These are phyloP conservation scores for Sycobia sp. DNA, from an alignment of 1,140 invertebrate genomes.

Conservation along the genomic window DNA sequence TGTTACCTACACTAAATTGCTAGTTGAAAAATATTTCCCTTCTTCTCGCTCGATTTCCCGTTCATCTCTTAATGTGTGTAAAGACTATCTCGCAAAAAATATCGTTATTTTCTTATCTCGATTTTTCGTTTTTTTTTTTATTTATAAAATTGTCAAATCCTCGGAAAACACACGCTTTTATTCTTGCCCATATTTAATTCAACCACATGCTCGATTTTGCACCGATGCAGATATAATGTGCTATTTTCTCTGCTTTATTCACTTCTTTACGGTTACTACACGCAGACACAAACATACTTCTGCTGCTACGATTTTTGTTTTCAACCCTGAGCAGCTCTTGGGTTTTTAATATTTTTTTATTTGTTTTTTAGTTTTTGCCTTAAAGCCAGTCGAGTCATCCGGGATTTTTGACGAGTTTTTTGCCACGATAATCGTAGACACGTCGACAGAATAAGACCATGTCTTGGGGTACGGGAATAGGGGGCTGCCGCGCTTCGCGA, in stretches of 20 bases:
- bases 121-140: conserved; percentile 35
- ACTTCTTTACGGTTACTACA: conserved; percentile 31
- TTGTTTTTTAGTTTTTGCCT: background rate
- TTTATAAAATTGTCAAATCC: conserved; percentile 49
- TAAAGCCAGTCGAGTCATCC: conserved; percentile 61
- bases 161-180: conserved; percentile 25
- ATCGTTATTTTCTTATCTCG: conserved; percentile 48
- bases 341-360: conserved; percentile 5
- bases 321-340: conserved; percentile 14
- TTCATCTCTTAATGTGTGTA: conserved; percentile 37
- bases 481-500: conserved; percentile 67
- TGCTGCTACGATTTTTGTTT: background rate
- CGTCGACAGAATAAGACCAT: conserved; percentile 92
- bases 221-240: conserved; percentile 19
- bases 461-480: conserved; percentile 76
- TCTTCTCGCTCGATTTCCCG: background rate
- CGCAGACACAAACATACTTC: conserved; percentile 11
- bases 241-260: conserved; percentile 18
- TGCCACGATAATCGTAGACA: conserved; percentile 92
- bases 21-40: conserved; percentile 35
- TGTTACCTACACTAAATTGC: conserved; percentile 17
- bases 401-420: conserved; percentile 75
- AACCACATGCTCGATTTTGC: conserved; percentile 5
- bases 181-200: background rate
- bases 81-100: conserved; percentile 57